phyloP scores from a whole-genome alignment of 2,113 vertebrate species.

The Uria lomvia region DNA sequence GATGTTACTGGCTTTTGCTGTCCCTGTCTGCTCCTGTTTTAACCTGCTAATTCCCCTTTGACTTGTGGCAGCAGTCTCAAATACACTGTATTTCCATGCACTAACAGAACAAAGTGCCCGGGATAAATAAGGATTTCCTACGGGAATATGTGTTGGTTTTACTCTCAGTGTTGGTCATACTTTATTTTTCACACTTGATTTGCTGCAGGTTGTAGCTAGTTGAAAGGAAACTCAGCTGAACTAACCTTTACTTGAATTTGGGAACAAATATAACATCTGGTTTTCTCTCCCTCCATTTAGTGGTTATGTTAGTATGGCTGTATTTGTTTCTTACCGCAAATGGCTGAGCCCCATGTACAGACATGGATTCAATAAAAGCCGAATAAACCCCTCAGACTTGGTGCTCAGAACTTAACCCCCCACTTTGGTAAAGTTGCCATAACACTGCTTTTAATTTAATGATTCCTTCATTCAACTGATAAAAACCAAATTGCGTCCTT shows the following conservation, averaged over 20 bases:
- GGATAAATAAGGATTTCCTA: neutral
- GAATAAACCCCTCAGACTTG: neutral
- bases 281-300: neutral
- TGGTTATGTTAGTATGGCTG: neutral
- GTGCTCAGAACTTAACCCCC: neutral
- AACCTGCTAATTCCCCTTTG: neutral
- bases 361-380: neutral
- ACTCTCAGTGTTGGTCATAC: neutral
- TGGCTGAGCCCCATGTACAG: neutral
- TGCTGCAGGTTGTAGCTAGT: neutral
- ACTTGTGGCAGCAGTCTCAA: neutral
- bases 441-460: constrained; percentile 49
- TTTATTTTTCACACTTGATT: neutral
- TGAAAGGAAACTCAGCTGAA: neutral
- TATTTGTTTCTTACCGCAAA: neutral
- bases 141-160: neutral
- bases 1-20: neutral
- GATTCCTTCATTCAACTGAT: neutral
- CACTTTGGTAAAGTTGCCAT: neutral
- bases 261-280: neutral
- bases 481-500: constrained; percentile 3
- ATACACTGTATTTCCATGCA: neutral
- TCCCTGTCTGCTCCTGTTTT: neutral
- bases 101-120: neutral
- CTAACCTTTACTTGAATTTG: neutral